These are phyloP conservation scores for Druceiella hillmani DNA, from an alignment of 2,888 invertebrate genomes.

Conservation along the genomic window DNA sequence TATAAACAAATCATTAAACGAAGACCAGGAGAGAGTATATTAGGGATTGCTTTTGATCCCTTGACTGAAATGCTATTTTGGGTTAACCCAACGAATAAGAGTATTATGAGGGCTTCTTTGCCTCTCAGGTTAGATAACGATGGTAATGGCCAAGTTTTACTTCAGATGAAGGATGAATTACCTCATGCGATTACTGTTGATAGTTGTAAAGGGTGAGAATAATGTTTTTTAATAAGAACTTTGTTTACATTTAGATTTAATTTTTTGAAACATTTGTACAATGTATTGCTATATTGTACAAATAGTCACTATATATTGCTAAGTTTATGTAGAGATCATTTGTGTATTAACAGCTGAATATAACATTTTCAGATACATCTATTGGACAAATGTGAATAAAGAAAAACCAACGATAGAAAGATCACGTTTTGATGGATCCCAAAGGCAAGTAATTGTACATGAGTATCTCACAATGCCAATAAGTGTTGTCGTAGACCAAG, in stretches of 20 bases:
- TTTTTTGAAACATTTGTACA: no score
- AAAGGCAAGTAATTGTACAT: constrained; percentile 55
- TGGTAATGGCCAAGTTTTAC: constrained; percentile 37
- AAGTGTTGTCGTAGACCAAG: constrained; percentile 69
- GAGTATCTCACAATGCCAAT: constrained; percentile 63
- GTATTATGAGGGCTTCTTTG: constrained; percentile 52
- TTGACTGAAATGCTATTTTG: constrained; percentile 69
- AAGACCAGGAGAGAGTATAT: constrained; percentile 54
- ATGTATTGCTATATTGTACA: neutral
- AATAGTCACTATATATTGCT: neutral
- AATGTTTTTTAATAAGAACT: constrained; percentile 9
- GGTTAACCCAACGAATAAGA: constrained; percentile 63
- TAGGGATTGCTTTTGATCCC: constrained; percentile 74
- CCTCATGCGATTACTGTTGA: constrained; percentile 76
- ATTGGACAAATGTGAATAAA: constrained; percentile 82
- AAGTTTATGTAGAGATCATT: neutral
- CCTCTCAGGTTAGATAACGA: constrained; percentile 34
- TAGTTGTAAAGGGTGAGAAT: constrained; percentile 67
- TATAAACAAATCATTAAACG: no score
- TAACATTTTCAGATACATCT: constrained; percentile 61
- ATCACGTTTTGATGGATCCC: constrained; percentile 63
- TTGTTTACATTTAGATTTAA: no score
- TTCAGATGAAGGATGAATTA: constrained; percentile 48
- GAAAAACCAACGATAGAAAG: constrained; percentile 72
- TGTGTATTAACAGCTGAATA: neutral